Evolutionary conservation across 2,888 invertebrate species (phyloP).

Genomic region (Platerodrilus igneus): DNA sequence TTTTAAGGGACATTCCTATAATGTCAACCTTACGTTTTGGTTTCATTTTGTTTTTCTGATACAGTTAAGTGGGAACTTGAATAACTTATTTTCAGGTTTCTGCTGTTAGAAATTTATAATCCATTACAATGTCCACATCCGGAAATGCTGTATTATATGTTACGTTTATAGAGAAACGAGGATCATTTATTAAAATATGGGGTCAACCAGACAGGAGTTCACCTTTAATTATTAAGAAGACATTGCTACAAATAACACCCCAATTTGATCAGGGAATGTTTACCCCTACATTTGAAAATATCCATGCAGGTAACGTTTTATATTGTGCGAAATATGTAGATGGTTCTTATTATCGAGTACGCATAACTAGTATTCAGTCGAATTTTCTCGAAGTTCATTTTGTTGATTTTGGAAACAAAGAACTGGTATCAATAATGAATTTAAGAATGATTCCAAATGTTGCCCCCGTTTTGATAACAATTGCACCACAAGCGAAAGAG

Average conservation of each 20-base stretch:
- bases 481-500: constrained; percentile 57
- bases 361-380: constrained; percentile 52
- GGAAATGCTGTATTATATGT: no score
- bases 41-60: no score
- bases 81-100: no score
- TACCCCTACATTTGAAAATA: constrained; percentile 33
- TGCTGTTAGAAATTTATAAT: no score
- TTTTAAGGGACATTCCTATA: no score
- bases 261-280: constrained; percentile 49
- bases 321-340: constrained; percentile 66
- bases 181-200: constrained; percentile 66
- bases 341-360: constrained; percentile 61
- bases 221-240: constrained; percentile 56
- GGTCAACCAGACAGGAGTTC: constrained; percentile 62
- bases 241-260: constrained; percentile 47
- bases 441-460: constrained; percentile 56
- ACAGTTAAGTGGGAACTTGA: no score
- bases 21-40: no score
- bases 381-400: constrained; percentile 62
- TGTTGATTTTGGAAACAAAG: constrained; percentile 64
- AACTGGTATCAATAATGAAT: constrained; percentile 55
- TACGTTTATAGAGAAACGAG: constrained; percentile 64
- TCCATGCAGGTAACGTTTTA: constrained; percentile 52
- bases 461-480: constrained; percentile 44
- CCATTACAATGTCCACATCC: no score